Evolutionary conservation across 2,797 vertebrate species (phyloP), one percentile per base, ranked within the genome.

Genomic region (Anguilla megastoma): DNA sequence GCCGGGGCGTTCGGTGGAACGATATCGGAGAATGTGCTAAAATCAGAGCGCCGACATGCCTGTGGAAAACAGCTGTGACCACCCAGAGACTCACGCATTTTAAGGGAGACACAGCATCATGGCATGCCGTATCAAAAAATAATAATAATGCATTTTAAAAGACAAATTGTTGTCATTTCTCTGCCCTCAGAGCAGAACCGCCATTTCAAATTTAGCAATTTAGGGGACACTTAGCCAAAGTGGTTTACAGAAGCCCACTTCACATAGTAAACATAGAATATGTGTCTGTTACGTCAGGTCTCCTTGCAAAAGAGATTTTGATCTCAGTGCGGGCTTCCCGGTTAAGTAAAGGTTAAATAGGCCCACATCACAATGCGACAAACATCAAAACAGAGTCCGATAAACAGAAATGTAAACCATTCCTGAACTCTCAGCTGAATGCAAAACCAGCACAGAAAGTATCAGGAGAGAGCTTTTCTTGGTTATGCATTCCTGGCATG

Each of bases 401-500:
- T 45, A 80, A 45, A 80, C 36, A 50, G 5, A 50, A 82, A 82
- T 50, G 79, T 50, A 24, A 82, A n/a, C 79, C 24, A 82, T 50
- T 82, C 79, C 21, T 82, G 79, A 50, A 24, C 18, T 58, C 50
- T 87, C 3, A 16, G 76, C 24, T 18, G 36, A 50, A 52, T 30
- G 14, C 21, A 84, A 85, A 66, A 86, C 71, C 56, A 84, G 12
- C 9, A 84, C 0, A 0, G 69, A 52, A 41, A 60, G 27, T 2
- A 0, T 66, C 36, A 52, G 56, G 86, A 0, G 4, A 76, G 63
- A 71, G 66, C 48, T 41, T 85, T 66, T 86, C 54, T 60, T 79
- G 66, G 58, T 85, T 18, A 45, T 45, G 14, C 50, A 56, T 91
- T 86, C 89, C 24, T 80, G 33, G 76, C 80, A 89, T 79, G 60